Percentiles rank a stretch among this genome's conserved stretches.
Conservation (phyloP, 2,797 vertebrate genomes). For the Pterois miles region DNA sequence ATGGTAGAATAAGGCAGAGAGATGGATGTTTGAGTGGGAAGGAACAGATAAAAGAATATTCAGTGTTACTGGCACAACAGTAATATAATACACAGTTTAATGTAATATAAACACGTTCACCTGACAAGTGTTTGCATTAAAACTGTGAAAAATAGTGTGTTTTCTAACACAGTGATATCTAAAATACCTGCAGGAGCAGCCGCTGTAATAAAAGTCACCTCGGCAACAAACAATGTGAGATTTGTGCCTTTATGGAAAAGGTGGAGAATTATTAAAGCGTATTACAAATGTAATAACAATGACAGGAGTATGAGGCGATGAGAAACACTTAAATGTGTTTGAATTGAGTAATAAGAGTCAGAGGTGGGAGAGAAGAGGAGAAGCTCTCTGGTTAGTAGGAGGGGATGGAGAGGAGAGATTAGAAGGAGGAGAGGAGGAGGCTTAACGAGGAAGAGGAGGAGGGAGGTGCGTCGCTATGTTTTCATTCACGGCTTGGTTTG, state of each 20-base stretch:
- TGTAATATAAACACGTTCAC: background rate
- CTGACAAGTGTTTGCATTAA: background rate
- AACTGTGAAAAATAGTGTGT: background rate
- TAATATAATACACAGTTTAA: no score
- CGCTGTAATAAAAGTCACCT: background rate
- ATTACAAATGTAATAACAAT: constrained; percentile 17
- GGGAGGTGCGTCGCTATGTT: constrained; percentile 33
- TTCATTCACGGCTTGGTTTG: constrained; percentile 34
- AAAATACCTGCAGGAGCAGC: constrained; percentile 10
- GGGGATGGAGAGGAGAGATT: constrained; percentile 30
- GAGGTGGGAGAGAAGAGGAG: constrained; percentile 2
- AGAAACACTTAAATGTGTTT: background rate
- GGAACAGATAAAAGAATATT: background rate
- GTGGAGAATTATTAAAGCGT: constrained; percentile 3
- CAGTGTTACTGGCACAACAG: background rate
- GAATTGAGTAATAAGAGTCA: constrained; percentile 12
- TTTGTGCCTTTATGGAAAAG: background rate
- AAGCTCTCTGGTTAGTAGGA: constrained; percentile 21
- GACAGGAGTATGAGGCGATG: constrained; percentile 8
- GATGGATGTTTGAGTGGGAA: background rate
- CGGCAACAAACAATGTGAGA: background rate
- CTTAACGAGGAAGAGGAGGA: constrained; percentile 29
- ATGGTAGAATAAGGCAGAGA: background rate
- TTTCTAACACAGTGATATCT: background rate
- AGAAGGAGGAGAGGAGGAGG: constrained; percentile 11